Conservation (phyloP, 53 echinoderm and acorn worm genomes). For the Echinarachnius parma region DNA sequence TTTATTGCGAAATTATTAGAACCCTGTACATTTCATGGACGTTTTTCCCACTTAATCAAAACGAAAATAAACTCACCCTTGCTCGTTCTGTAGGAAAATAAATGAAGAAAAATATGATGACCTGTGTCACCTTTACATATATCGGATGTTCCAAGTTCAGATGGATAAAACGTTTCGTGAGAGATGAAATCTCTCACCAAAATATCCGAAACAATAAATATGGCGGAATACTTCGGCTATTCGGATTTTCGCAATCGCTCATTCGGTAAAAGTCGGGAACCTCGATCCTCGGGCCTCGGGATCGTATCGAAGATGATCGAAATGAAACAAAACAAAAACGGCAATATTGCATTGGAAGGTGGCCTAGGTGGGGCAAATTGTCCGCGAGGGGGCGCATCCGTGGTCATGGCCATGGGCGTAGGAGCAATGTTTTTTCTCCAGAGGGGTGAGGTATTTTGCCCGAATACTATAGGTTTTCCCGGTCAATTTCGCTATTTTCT, state of each 20-base stretch:
- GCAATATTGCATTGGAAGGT: too few species aligned
- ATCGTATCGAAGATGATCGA: background rate
- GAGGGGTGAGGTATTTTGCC: too few species aligned
- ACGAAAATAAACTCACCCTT: conserved; percentile 16
- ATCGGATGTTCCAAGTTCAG: conserved; percentile 14
- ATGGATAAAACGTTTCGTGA: conserved; percentile 36
- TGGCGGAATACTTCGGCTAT: conserved; percentile 29
- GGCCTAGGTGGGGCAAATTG: too few species aligned
- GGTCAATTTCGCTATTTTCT: too few species aligned
- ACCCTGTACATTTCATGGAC: conserved; percentile 5
- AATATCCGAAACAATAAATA: conserved; percentile 15
- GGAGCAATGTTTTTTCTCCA: too few species aligned
- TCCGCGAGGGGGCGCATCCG: too few species aligned
- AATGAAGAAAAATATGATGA: conserved; percentile 43
- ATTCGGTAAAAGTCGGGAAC: conserved; percentile 25
- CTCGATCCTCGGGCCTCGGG: too few species aligned
- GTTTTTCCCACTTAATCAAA: conserved; percentile 5
- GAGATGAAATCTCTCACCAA: conserved; percentile 30
- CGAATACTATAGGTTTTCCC: too few species aligned
- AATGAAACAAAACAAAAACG: too few species aligned
- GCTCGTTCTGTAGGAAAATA: conserved; percentile 47
- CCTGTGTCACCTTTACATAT: conserved; percentile 24
- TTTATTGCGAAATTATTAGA: background rate
- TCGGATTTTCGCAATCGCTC: background rate
- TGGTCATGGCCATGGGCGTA: too few species aligned